Evolutionary conservation across 30 jellyfish, hydroid and myxozoan species (phyloP), one percentile per base, ranked within the genome.

Genomic region (Catostylus mosaicus): DNA sequence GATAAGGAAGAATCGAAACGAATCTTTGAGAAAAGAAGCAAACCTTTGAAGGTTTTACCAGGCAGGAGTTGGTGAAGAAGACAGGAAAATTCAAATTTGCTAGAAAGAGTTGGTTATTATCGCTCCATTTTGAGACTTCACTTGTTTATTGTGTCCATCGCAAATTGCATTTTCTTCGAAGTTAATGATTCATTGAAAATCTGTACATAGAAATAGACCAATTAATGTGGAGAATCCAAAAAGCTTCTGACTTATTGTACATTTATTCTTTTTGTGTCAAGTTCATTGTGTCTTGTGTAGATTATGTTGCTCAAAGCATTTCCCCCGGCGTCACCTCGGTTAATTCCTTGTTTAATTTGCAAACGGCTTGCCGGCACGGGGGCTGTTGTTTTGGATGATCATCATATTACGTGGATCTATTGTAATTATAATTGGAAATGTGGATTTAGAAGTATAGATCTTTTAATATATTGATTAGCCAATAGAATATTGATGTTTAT

Each of bases 381-480:
- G 80, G 80, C 64, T 12, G 80, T 29, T 18, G 71, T 66, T 9
- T 30, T 66, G 6, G 78, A 66, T 66, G 56, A 34, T 34, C 78
- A 66, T 46, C 37, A 23, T 40, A 68, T 68, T 36, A 68, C 64
- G 59, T 68, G 80, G 61, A 68, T 46, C 80, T 43, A 77, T 77
- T 57, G 79, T 77, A 77, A 77, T 77, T 77, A 77, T 56, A 48
- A 77, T 43, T 52, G 90, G 70, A 50, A 63, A 16, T 63, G 52
- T 43, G 75, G 73, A 70, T 32, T 80, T 80, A 80, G 86, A 56
- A 29, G 81, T 43, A 69, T 57, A 83, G 93, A 83, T 69, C 80
- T 83, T 83, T 70, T 83, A 71, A 83, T 83, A 83, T 83, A 83
- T 83, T 61, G 88, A 77, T 77, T 77, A 77, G 78, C 65, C 37